These are phyloP conservation scores for Hormaphis cornu DNA, from an alignment of 1,140 invertebrate genomes.

Conservation along the genomic window DNA sequence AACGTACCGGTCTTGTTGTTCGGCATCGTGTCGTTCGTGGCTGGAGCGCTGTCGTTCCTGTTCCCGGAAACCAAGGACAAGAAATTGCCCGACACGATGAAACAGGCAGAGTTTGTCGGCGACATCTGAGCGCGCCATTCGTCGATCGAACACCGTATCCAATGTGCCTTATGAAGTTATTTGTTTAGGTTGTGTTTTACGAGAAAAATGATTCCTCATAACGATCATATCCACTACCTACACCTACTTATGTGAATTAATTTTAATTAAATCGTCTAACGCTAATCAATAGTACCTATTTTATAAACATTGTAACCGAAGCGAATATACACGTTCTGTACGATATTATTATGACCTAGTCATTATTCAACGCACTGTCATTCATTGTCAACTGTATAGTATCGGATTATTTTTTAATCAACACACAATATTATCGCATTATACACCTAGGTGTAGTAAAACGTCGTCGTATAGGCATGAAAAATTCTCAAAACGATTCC, in stretches of 20 bases:
- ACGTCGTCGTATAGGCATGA: neutral
- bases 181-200: neutral
- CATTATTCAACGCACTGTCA: no score
- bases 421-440: neutral
- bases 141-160: neutral
- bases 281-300: conserved; percentile 9
- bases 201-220: neutral
- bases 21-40: conserved; percentile 52
- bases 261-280: neutral
- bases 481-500: conserved; percentile 1
- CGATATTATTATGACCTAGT: no score
- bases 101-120: conserved; percentile 49
- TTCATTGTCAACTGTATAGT: neutral
- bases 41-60: conserved; percentile 51
- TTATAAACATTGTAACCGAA: neutral
- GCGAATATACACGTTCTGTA: no score
- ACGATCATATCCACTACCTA: no score
- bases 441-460: neutral
- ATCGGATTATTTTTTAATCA: neutral
- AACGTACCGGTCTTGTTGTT: conserved; percentile 52
- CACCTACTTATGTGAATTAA: no score
- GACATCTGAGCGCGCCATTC: neutral
- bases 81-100: conserved; percentile 58
- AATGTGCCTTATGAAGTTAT: conserved; percentile 7
- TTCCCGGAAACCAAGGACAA: conserved; percentile 60